Percentiles rank a stretch among this genome's conserved stretches.
phyloP scores from a whole-genome alignment of 1,140 invertebrate species.

The Triops cancriformis region DNA sequence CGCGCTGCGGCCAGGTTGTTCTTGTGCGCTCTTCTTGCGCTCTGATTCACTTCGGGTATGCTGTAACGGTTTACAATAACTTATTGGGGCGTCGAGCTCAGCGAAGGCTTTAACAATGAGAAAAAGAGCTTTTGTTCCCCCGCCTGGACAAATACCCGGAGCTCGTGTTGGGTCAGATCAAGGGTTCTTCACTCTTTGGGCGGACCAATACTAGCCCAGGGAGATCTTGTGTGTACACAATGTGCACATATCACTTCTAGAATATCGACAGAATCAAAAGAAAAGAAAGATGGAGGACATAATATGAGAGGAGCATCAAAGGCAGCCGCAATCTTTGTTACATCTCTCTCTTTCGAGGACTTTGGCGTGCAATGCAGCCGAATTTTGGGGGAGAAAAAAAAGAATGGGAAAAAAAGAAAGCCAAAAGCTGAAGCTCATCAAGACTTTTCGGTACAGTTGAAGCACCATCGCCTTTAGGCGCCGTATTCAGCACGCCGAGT shows the following conservation, averaged over 20 bases:
- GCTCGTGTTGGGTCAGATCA: not conserved
- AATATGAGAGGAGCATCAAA: not conserved
- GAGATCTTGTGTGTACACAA: not conserved
- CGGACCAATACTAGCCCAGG: too few relatives aligned
- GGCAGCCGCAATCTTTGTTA: constrained; percentile 7
- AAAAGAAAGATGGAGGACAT: not conserved
- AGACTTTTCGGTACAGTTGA: not conserved
- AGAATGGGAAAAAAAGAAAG: not conserved
- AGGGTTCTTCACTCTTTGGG: too few relatives aligned
- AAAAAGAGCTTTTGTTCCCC: not conserved
- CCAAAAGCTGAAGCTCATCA: not conserved
- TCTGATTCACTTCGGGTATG: not conserved
- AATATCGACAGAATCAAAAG: not conserved
- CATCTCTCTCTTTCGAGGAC: not conserved
- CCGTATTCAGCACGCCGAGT: not conserved
- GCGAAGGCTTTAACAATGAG: not conserved
- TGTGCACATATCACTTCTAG: not conserved
- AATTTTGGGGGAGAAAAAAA: not conserved
- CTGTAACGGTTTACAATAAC: not conserved
- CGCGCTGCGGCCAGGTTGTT: not conserved
- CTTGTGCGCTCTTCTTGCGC: not conserved
- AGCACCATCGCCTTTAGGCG: not conserved
- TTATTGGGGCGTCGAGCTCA: not conserved
- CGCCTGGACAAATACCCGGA: not conserved
- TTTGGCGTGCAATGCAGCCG: not conserved